Evolutionary conservation across 2,888 invertebrate genomes (phyloP).

Genomic region (Imbricaverruca yamaguchii): DNA sequence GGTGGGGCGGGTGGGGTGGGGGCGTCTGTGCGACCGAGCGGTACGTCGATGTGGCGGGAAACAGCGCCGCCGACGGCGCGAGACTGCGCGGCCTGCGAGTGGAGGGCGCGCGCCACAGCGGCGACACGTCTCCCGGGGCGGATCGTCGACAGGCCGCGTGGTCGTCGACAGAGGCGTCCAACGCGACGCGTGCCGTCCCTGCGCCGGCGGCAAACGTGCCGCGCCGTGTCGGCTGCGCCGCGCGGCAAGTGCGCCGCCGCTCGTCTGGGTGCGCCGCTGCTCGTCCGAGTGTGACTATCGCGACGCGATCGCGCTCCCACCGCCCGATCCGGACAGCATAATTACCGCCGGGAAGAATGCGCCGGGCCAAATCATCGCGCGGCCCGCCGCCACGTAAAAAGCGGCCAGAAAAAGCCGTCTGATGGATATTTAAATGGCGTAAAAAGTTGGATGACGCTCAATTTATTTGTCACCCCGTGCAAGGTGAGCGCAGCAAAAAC

Average conservation of each 20-base stretch:
- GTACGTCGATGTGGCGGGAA: background rate
- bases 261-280: background rate
- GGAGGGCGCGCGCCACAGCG: too few relatives aligned
- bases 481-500: background rate
- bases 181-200: background rate
- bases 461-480: background rate
- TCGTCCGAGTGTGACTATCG: conserved; percentile 16
- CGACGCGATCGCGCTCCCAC: background rate
- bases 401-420: background rate
- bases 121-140: too few relatives aligned
- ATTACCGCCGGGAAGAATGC: conserved; percentile 4
- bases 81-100: background rate
- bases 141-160: too few relatives aligned
- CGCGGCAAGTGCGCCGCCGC: background rate
- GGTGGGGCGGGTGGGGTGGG: too few relatives aligned
- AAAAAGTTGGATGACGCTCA: conserved; percentile 2
- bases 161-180: background rate
- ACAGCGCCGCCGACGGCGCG: background rate
- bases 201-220: background rate
- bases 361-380: conserved; percentile 5
- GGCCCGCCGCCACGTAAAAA: background rate
- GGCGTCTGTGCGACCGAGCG: background rate
- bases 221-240: too few relatives aligned
- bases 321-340: background rate
- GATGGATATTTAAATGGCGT: conserved; percentile 14